These are phyloP conservation scores for Ptychadena robeensis DNA, from an alignment of 2,797 vertebrate genomes.

Conservation along the genomic window DNA sequence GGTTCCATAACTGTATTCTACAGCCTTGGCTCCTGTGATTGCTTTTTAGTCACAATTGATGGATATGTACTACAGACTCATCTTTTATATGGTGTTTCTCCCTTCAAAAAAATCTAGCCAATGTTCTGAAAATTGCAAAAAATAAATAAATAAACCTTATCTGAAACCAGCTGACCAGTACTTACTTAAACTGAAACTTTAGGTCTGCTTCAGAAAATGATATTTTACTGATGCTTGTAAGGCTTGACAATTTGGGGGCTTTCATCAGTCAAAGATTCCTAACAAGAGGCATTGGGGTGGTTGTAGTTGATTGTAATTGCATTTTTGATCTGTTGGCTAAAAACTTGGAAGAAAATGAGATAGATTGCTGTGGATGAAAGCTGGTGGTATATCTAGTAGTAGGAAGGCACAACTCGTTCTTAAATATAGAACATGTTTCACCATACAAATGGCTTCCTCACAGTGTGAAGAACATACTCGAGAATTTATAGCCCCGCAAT, in stretches of 20 bases:
- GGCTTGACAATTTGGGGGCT: no score
- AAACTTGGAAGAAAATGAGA: neutral
- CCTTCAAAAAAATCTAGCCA: neutral
- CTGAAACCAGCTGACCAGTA: neutral
- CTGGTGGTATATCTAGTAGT: neutral
- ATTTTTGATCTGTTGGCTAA: neutral
- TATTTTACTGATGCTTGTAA: neutral
- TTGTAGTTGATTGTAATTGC: no score
- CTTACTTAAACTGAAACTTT: neutral
- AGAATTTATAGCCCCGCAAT: no score
- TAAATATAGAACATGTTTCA: no score
- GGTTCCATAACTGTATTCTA: slow-evolving; percentile 20
- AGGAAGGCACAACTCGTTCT: neutral
- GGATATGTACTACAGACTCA: slow-evolving; percentile 38
- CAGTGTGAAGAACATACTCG: no score
- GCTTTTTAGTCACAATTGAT: slow-evolving; percentile 55
- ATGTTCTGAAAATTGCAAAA: no score
- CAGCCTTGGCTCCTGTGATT: slow-evolving; percentile 57
- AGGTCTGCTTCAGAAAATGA: neutral
- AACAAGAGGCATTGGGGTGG: neutral
- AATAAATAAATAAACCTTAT: no score
- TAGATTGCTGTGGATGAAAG: neutral
- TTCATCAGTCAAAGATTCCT: neutral
- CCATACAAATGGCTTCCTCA: no score
- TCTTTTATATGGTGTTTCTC: slow-evolving; percentile 50